Evolutionary conservation across 2,113 vertebrate species (phyloP), one percentile per base, ranked within the genome.

Genomic region (Malurus alboscapulatus): DNA sequence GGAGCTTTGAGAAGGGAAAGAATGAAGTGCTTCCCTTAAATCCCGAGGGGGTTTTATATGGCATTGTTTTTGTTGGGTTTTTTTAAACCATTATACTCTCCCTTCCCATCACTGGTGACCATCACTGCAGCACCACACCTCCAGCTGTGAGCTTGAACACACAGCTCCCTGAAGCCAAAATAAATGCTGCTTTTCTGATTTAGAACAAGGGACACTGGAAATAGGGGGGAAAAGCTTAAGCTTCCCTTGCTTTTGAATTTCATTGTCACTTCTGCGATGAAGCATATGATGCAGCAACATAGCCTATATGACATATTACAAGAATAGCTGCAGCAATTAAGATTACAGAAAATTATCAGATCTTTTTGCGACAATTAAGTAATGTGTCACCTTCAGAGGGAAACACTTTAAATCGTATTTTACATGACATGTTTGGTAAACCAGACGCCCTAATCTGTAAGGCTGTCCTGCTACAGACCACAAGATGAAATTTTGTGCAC

Each of bases 161-260:
- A 74, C 48, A 81, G 76, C 26, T 93, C 68, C 87, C 88, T 54
- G 51, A 84, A 96, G 82, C 65, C 93, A 92, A 92, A 97, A 61
- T 69, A 93, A 97, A 69, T 40, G 68, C 42, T 92, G 90, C 89
- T 95, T 94, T 85, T 87, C 83, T 89, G 65, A 93, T 93, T 97
- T 82, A 89, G 90, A 95, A 54, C 54, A 95, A 79, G 94, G 36
- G 57, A 38, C 59, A 47, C 4, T 84, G 77, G 47, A 87, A 76
- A 22, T n/a, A 8, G 18, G 44, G 5, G 29, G 18, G 0, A 14
- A 42, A 81, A 81, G 7, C 77, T 93, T 76, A 66, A 90, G 57
- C 32, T 85, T 87, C 51, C 54, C 71, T 78, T 95, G 50, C 65
- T 91, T 97, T 93, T 92, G 59, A 91, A 80, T 90, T 90, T 96